phyloP scores from a whole-genome alignment of 1,140 invertebrate species.

The Oscheius sp. region DNA sequence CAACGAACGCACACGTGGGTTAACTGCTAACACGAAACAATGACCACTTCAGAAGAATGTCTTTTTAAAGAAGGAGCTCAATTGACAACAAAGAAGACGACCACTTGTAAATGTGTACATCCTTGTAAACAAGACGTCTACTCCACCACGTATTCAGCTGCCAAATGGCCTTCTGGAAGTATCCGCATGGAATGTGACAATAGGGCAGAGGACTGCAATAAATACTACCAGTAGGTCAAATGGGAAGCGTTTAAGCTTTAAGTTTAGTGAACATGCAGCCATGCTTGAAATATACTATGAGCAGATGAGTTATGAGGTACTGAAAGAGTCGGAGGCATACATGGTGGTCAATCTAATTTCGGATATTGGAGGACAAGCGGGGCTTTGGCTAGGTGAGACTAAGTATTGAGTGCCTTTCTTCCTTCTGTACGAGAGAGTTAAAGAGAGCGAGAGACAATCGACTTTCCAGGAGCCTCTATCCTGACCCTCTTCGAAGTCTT shows the following conservation, averaged over 20 bases:
- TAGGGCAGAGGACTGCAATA: conserved; percentile 34
- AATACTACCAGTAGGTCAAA: conserved; percentile 28
- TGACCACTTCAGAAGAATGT: conserved; percentile 43
- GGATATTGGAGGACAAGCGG: conserved; percentile 56
- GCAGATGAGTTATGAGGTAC: conserved; percentile 59
- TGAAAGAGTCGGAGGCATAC: conserved; percentile 57
- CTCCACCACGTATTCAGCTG: conserved; percentile 57
- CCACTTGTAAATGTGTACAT: conserved; percentile 49
- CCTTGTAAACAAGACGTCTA: conserved; percentile 55
- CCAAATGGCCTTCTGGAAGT: conserved; percentile 51
- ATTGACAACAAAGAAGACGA: conserved; percentile 39
- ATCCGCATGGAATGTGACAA: conserved; percentile 39
- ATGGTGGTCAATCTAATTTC: conserved; percentile 58
- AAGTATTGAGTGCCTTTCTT: conserved; percentile 19
- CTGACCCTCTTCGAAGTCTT: conserved; percentile 23
- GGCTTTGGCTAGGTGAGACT: conserved; percentile 48
- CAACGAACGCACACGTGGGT: conserved; percentile 3
- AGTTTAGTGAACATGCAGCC: conserved; percentile 40
- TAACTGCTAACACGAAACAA: neutral
- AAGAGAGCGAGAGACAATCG: neutral
- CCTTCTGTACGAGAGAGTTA: neutral
- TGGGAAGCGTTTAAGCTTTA: neutral
- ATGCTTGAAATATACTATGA: conserved; percentile 61
- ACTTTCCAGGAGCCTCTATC: conserved; percentile 20
- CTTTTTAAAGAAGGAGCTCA: conserved; percentile 44